Base-by-base conservation (phyloP, 2,113 vertebrate species). In the Emydocephalus ijimae region DNA sequence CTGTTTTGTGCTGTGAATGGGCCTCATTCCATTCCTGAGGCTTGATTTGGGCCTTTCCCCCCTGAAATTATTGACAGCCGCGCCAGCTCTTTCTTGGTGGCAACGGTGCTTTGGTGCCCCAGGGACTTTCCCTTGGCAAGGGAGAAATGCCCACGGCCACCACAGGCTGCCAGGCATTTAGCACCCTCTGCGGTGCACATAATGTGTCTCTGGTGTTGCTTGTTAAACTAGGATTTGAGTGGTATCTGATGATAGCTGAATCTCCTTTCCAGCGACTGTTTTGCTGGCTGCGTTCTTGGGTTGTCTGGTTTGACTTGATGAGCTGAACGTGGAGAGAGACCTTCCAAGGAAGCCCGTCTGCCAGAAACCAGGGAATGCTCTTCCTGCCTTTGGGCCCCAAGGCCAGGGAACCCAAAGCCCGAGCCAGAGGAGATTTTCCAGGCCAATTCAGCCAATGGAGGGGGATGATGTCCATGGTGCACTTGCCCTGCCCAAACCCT, bases 21-120 rank as follows among this genome's bases (percentile, higher is more conserved):
- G 26, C 20, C 0, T 14, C 61, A 4, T 0, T 34, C 43, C 3
- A 12, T 21, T 3, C 45, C 26, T n/a, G 9, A 2, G 8, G n/a
- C 18, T 88, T n/a, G 10, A 34, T 23, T 11, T 43, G 55, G 15
- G 5, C 2, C n/a, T 34, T 14, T 2, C 12, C n/a, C 69, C 69
- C 64, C 64, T 50, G 1, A 74, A 74, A 74, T 18, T 34, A 64
- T n/a, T 64, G n/a, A 48, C 15, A 29, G 57, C 43, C 3, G 7
- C 18, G 14, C 24, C 85, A 14, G 45, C 11, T 12, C 24, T 50
- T 24, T 11, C 43, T 50, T 29, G 39, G 18, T 29, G 26, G 15
- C 3, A 9, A 64, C 1, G 45, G n/a, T 34, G 89, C 45, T 48
- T 52, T 50, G 21, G 69, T 15, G 69, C 61, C 54, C 1, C n/a